A percentile compares a stretch with the other conserved stretches of the same genome.
phyloP scores from a whole-genome alignment of 2,113 vertebrate species.

The Murina feae region DNA sequence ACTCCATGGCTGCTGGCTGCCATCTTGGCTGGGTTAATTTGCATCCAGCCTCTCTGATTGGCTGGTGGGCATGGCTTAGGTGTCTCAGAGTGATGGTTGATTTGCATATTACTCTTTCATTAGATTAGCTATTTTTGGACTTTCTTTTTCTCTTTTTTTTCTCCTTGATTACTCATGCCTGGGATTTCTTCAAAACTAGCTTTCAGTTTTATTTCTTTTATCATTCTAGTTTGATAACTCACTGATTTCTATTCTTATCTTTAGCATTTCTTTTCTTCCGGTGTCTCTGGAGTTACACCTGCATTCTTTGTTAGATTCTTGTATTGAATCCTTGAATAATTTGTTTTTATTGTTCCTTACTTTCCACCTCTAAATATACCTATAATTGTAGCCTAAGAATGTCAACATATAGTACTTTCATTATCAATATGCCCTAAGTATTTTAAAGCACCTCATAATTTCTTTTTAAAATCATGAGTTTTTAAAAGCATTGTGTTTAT shows the following conservation, averaged over 20 bases:
- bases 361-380: background rate
- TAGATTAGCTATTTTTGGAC: background rate
- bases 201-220: background rate
- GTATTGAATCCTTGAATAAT: background rate
- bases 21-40: too few species aligned
- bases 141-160: background rate
- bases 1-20: too few species aligned
- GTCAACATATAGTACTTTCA: background rate
- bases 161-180: background rate
- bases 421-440: background rate
- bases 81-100: too few species aligned
- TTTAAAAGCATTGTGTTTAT: conserved; percentile 30
- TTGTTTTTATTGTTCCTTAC: background rate
- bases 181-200: background rate
- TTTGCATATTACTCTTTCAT: too few species aligned
- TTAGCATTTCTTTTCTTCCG: background rate
- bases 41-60: too few species aligned
- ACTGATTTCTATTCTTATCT: background rate
- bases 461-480: background rate
- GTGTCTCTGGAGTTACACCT: background rate
- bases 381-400: conserved; percentile 1
- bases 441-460: conserved; percentile 2
- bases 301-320: background rate
- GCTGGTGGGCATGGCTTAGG: too few species aligned
- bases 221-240: background rate